Percentiles rank a stretch among this genome's conserved stretches.
These are phyloP conservation scores for Pseudomyrmex dendroicus DNA, from an alignment of 1,140 invertebrate genomes.

Conservation along the genomic window DNA sequence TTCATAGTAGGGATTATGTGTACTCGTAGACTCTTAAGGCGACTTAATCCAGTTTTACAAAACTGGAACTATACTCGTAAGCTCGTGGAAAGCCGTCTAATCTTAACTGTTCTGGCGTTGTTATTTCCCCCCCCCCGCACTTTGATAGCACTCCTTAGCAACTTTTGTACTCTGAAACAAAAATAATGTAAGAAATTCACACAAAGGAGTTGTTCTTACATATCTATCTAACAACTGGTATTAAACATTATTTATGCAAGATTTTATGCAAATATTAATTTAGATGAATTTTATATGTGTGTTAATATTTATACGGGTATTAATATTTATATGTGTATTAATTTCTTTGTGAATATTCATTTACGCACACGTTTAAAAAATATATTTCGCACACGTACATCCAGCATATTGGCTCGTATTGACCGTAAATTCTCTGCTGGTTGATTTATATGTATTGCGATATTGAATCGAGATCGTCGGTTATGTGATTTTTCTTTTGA, in stretches of 20 bases:
- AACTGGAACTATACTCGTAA: slow-evolving; percentile 56
- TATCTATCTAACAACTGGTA: not conserved
- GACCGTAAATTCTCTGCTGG: too few species aligned
- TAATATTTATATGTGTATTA: not conserved
- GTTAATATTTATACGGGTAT: not conserved
- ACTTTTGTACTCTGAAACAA: slow-evolving; percentile 30
- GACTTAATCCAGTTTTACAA: slow-evolving; percentile 59
- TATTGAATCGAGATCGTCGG: too few species aligned
- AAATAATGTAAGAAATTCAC: slow-evolving; percentile 24
- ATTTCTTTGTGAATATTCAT: too few species aligned
- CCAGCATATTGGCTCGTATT: too few species aligned
- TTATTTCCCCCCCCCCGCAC: slow-evolving; percentile 42
- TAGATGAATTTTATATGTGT: not conserved
- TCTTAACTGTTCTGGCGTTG: slow-evolving; percentile 42
- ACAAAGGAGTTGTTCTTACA: not conserved
- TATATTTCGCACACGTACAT: too few species aligned
- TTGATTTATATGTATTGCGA: too few species aligned
- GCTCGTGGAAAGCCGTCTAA: slow-evolving; percentile 53
- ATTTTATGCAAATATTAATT: not conserved
- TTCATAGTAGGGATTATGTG: slow-evolving; percentile 56
- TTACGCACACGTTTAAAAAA: too few species aligned
- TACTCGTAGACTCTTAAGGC: slow-evolving; percentile 26
- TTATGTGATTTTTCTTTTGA: too few species aligned
- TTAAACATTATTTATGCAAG: not conserved
- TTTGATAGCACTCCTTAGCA: slow-evolving; percentile 53